These are phyloP conservation scores for Loripinus fragilis DNA, from an alignment of 2,888 invertebrate genomes.

Conservation along the genomic window DNA sequence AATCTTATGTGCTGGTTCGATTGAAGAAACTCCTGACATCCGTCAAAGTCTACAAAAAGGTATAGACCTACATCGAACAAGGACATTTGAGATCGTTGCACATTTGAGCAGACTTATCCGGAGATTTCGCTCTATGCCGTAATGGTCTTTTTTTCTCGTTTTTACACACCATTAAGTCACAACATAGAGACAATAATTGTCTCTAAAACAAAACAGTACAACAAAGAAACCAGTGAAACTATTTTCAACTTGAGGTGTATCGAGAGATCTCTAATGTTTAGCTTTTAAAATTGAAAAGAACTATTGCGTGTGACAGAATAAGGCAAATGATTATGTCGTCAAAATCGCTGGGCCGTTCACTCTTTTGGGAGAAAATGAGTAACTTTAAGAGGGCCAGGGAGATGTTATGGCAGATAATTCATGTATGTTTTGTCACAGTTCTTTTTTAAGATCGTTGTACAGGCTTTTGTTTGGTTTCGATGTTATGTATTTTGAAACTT, in stretches of 20 bases:
- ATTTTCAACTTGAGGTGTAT: neutral
- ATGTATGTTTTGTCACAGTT: conserved; percentile 3
- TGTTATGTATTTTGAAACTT: neutral
- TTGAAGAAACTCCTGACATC: too few relatives aligned
- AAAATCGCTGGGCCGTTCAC: neutral
- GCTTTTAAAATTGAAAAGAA: neutral
- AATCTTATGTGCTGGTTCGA: too few relatives aligned
- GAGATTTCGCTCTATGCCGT: too few relatives aligned
- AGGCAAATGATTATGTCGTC: neutral
- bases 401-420: neutral
- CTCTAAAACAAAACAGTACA: neutral
- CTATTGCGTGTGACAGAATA: neutral
- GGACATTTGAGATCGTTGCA: too few relatives aligned
- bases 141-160: too few relatives aligned
- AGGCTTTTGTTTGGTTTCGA: neutral
- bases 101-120: too few relatives aligned
- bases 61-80: too few relatives aligned
- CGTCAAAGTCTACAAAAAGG: too few relatives aligned
- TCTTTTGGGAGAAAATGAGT: conserved; percentile 2
- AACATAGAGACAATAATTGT: neutral
- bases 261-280: neutral
- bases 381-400: neutral
- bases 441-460: neutral
- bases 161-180: neutral
- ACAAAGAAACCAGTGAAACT: conserved; percentile 6